Base-by-base conservation (phyloP, 2,888 invertebrate species). In the Leucoptera coffeella region DNA sequence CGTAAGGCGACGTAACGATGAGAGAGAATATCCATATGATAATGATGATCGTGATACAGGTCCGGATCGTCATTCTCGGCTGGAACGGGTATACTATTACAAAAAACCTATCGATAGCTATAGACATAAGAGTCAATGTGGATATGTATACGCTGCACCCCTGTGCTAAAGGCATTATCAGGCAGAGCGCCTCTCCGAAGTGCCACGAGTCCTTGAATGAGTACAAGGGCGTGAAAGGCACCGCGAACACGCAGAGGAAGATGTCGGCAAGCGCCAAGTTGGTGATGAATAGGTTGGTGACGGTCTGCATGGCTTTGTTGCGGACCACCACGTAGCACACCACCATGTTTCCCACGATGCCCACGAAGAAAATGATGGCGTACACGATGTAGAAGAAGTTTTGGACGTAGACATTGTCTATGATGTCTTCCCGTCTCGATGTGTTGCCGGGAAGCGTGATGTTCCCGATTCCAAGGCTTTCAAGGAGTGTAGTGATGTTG, bases 101-200 rank as follows among this genome's bases (percentile, higher is more conserved):
- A 56, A 95, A 88, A 62, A 92, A 97, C 29, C 97, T 80, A 67
- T 99, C 97, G 32, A 97, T 85, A 26, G 97, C 97, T 41, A 99
- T 97, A 37, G 95, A 91, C 39, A 93, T 96, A 35, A 99, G 77
- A 4, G 97, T 97, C 42, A 97, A 73, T 1, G 96, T 95, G 33
- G 94, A 94, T 47, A 97, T 94, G 75, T 96, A 99, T 38, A 99
- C 94, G 51, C 92, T 92, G 43, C 91, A 88, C 28, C 94, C 95
- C 58, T 92, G 92, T 30, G 92, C 87, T 58, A 88, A 92, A 28
- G 96, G 87, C 33, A 95, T 88, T 42, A 95, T 69, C 54, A 95
- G 93, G 50, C 97, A 99, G 33, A 96, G 73, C 1, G 83, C 74
- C 13, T 81, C 77, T 0, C 97, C 97, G 65, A 96, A 96, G 23